Evolutionary conservation across 2,797 vertebrate species (phyloP).

Genomic region (Dipus sagitta): DNA sequence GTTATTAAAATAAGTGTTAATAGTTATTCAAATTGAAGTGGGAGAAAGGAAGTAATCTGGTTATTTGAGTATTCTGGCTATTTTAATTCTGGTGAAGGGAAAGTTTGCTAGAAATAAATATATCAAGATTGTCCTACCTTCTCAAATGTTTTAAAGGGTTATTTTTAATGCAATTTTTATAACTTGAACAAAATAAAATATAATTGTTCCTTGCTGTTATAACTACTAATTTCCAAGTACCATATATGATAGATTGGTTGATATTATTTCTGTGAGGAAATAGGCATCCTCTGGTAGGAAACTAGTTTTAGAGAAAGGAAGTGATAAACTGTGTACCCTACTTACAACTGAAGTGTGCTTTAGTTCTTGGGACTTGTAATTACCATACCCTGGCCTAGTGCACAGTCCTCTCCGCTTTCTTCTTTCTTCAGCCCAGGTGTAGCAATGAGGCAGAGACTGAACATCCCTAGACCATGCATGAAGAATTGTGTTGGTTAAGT

Average conservation of each 20-base stretch:
- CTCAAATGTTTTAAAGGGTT: slow-evolving; percentile 14
- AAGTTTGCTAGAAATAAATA: slow-evolving; percentile 52
- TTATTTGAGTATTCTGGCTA: slow-evolving; percentile 30
- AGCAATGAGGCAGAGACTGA: background rate
- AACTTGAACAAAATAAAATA: slow-evolving; percentile 48
- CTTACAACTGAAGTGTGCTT: background rate
- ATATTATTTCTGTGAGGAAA: slow-evolving; percentile 24
- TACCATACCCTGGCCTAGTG: background rate
- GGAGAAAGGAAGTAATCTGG: background rate
- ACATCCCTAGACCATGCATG: background rate
- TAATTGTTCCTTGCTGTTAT: slow-evolving; percentile 38
- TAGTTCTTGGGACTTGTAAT: background rate
- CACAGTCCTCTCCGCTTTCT: background rate
- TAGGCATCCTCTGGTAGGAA: slow-evolving; percentile 18
- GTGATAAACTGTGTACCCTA: background rate
- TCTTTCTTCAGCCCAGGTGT: background rate
- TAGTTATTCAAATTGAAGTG: background rate
- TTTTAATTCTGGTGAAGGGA: slow-evolving; percentile 13
- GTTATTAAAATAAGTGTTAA: slow-evolving; percentile 30
- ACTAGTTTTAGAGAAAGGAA: background rate
- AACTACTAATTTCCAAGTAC: slow-evolving; percentile 37
- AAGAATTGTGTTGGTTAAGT: slow-evolving; percentile 11
- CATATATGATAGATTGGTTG: background rate
- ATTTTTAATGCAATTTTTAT: slow-evolving; percentile 9
- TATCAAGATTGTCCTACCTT: background rate